Evolutionary conservation across 2,797 vertebrate species (phyloP).

Genomic region (Tamandua tetradactyla): DNA sequence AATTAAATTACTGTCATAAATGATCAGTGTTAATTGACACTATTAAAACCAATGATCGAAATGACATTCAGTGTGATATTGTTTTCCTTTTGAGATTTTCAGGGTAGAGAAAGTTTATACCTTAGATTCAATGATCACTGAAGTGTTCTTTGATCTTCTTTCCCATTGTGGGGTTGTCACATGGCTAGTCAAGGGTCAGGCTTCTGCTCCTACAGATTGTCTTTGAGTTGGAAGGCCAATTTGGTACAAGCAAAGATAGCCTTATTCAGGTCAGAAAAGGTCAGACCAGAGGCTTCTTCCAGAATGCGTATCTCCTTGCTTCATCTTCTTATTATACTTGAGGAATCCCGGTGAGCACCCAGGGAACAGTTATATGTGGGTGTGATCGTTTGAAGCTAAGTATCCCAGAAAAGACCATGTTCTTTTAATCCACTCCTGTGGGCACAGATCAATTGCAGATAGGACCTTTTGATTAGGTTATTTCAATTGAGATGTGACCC

Average conservation of each 20-base stretch:
- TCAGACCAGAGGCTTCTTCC: rapidly evolving
- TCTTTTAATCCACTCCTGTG: too few relatives aligned
- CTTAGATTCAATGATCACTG: neutral
- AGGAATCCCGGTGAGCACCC: neutral
- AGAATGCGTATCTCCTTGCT: neutral
- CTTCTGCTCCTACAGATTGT: neutral
- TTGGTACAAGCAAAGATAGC: neutral
- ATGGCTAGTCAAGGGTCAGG: neutral
- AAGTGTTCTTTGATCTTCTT: neutral
- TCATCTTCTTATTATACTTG: neutral
- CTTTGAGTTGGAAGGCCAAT: neutral
- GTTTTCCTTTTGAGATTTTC: neutral
- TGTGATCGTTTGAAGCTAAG: too few relatives aligned
- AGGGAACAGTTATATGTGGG: neutral
- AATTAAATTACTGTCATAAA: neutral
- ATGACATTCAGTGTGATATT: neutral
- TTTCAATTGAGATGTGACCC: too few relatives aligned
- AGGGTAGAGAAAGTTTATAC: neutral
- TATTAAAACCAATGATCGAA: neutral
- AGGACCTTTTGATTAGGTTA: too few relatives aligned
- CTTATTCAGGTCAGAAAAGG: neutral
- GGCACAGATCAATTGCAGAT: too few relatives aligned
- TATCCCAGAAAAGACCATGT: too few relatives aligned
- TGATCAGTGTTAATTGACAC: neutral
- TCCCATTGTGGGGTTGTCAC: neutral